Base-by-base conservation (phyloP, 2,797 vertebrate genomes). In the Eurystomus glaucurus region DNA sequence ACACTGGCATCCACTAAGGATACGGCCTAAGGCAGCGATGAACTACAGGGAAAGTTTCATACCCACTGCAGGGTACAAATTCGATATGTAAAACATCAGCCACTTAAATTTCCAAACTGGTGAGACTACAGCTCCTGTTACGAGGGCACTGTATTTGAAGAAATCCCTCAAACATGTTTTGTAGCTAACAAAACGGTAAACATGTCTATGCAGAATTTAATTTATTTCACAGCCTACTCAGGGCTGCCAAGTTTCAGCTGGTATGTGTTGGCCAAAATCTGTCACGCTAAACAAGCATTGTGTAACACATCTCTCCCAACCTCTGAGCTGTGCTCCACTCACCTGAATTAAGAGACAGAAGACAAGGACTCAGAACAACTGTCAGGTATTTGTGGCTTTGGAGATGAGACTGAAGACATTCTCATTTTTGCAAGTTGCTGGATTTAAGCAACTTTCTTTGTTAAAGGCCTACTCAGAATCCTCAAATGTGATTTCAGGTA, bases 201-300 rank as follows among this genome's bases (percentile, higher is more conserved):
- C 88, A 58, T 25, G 71, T 74, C 85, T 51, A 10, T 4, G 16
- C 66, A 85, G 82, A 85, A 76, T 87, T 93, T 69, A 23, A 72
- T 72, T 75, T 70, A 72, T 72, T 75, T 70, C 1, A 7, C 69
- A 70, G 70, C 33, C 64, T 66, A 16, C 9, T 21, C 20, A 18
- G 29, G 29, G 51, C 79, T 94, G 90, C 86, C 90, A 88, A 90
- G 62, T 93, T 97, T 91, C 91, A 87, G 61, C 50, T 54, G 58
- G 23, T n/a, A 11, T 25, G 18, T n/a, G 39, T 26, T 46, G 77
- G 58, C 50, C 70, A 58, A 50, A 80, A 86, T 78, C 70, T 78
- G 12, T 72, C 35, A 69, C 28, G 28, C 57, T 70, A 35, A 92
- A 74, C 37, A 68, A 79, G 60, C 58, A 66, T 76, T 94, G 80